Percentiles rank a stretch among this genome's conserved stretches.
These are phyloP conservation scores for Emesis castigata DNA, from an alignment of 2,888 invertebrate species.

Conservation along the genomic window DNA sequence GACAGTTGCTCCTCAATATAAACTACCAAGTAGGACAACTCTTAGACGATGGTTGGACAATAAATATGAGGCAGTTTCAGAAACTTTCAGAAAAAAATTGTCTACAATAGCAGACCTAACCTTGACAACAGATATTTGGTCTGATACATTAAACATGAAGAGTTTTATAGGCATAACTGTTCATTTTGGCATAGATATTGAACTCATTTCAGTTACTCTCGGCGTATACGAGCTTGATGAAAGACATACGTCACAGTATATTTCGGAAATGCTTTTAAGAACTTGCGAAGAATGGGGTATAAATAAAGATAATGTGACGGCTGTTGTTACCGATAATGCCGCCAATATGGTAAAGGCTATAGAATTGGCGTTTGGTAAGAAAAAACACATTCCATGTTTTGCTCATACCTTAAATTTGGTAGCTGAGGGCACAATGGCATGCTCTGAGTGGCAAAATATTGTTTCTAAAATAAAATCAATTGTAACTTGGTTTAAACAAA, in stretches of 20 bases:
- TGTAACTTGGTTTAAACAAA: too few relatives aligned
- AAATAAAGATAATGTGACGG: constrained; percentile 64
- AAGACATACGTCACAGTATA: constrained; percentile 72
- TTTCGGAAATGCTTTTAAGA: constrained; percentile 66
- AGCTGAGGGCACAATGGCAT: constrained; percentile 33
- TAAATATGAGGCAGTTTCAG: constrained; percentile 61
- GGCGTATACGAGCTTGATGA: constrained; percentile 72
- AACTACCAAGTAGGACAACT: constrained; percentile 57
- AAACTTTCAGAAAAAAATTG: constrained; percentile 54
- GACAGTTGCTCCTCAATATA: constrained; percentile 63
- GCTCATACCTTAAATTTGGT: constrained; percentile 75
- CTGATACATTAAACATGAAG: too few relatives aligned
- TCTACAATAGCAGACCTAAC: constrained; percentile 57
- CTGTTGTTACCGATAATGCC: constrained; percentile 46
- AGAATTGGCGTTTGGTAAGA: constrained; percentile 67
- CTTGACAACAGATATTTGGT: constrained; percentile 69
- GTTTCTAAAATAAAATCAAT: too few relatives aligned
- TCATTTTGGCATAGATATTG: constrained; percentile 71
- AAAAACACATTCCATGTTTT: constrained; percentile 73
- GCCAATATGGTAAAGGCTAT: constrained; percentile 42
- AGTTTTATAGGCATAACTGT: constrained; percentile 69
- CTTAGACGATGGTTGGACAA: constrained; percentile 67
- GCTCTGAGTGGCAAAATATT: too few relatives aligned
- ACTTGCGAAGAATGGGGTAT: constrained; percentile 28
- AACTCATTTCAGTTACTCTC: constrained; percentile 63